Percentiles rank a stretch among this genome's conserved stretches.
phyloP scores from a whole-genome alignment of 2,888 invertebrate species.

The Agrochola circellaris region DNA sequence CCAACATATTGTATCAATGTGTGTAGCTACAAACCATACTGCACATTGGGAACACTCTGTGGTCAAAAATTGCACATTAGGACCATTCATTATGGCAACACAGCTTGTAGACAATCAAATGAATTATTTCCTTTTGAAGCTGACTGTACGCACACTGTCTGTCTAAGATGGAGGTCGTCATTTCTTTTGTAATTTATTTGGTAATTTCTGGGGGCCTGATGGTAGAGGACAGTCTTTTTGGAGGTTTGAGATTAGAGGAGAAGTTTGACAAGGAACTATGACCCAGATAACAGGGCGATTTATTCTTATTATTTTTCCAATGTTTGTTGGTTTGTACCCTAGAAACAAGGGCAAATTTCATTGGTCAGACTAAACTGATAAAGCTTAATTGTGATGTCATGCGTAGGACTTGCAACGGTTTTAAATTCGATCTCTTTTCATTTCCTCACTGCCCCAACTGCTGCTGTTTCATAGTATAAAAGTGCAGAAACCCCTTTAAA shows the following conservation, averaged over 20 bases:
- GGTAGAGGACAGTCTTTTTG: constrained; percentile 9
- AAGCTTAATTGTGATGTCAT: neutral
- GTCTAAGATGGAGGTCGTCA: constrained; percentile 48
- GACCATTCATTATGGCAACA: neutral
- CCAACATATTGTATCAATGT: neutral
- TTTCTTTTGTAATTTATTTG: constrained; percentile 51
- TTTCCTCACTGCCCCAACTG: neutral
- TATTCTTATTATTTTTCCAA: neutral
- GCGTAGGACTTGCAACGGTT: neutral
- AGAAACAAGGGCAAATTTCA: neutral
- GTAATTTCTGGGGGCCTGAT: constrained; percentile 28
- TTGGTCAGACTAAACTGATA: neutral
- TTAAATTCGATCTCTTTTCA: neutral
- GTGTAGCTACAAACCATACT: neutral
- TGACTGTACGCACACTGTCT: constrained; percentile 30
- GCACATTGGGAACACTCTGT: neutral
- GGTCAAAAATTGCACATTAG: neutral
- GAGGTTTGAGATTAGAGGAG: neutral
- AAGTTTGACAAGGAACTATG: neutral
- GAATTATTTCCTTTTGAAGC: neutral
- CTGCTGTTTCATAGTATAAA: neutral
- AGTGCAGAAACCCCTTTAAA: constrained; percentile 28
- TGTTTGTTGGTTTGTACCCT: too few species aligned
- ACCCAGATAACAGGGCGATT: neutral
- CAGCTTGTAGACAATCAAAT: neutral